Evolutionary conservation across 2,888 invertebrate species (phyloP).

Genomic region (Adelognathus sp.): DNA sequence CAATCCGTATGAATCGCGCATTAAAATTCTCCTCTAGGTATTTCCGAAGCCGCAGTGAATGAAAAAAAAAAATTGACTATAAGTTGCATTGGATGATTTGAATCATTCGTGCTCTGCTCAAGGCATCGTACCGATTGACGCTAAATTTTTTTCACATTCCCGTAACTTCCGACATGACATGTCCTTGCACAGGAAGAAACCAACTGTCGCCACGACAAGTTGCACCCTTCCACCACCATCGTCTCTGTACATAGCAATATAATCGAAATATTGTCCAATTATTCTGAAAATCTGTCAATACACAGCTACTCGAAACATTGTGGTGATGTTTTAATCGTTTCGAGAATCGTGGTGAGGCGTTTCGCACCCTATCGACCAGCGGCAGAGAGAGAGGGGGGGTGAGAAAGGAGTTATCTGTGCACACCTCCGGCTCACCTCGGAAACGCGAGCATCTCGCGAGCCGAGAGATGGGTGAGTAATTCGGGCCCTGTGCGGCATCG

Average conservation of each 20-base stretch:
- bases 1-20: too few relatives aligned
- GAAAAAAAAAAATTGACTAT: too few relatives aligned
- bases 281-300: background rate
- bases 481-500: slow-evolving; percentile 24
- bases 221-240: background rate
- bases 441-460: slow-evolving; percentile 45
- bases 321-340: slow-evolving; percentile 57
- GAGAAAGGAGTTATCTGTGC: slow-evolving; percentile 30
- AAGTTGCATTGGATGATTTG: too few relatives aligned
- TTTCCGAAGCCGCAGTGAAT: too few relatives aligned
- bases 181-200: background rate
- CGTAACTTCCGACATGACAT: background rate
- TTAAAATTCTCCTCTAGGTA: too few relatives aligned
- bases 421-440: slow-evolving; percentile 31
- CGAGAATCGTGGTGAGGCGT: slow-evolving; percentile 52
- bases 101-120: too few relatives aligned
- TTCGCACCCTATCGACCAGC: slow-evolving; percentile 52
- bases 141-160: too few relatives aligned
- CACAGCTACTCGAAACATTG: slow-evolving; percentile 57
- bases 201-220: too few relatives aligned
- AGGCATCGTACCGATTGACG: too few relatives aligned
- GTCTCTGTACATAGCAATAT: background rate
- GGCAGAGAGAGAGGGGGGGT: too few relatives aligned
- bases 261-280: background rate
- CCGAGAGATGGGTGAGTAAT: slow-evolving; percentile 40